Base-by-base conservation (phyloP, 2,888 invertebrate genomes). In the Alloscopus bannaensis region DNA sequence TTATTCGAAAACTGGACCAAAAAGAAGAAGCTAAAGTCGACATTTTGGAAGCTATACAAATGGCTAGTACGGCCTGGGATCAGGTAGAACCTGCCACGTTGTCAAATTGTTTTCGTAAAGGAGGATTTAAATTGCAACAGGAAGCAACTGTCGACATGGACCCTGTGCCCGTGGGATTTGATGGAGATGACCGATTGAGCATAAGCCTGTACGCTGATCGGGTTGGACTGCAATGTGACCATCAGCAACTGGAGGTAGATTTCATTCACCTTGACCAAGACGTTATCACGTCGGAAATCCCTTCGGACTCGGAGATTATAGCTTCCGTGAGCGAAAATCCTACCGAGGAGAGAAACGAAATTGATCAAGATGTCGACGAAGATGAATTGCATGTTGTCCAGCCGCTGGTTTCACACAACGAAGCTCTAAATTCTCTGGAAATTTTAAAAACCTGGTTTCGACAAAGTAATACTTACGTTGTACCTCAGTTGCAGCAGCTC, bases 51-150 rank as follows among this genome's bases (percentile, higher is more conserved):
- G 62, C 62, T 22, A 62, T 62, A 11, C 22, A 20, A 20, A 13
- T 62, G 20, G 13, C 42, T 3, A 36, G 8, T 22, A 40, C 3
- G 11, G 36, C 62, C 4, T 62, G 62, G 62, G n/a, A 36, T 6
- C 4, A 2, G 1, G 42, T 62, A 6, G 42, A 8, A 3, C 24
- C n/a, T 22, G 40, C 2, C 3, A 18, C n/a, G 8, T 42, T 62
- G 4, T 2, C 11, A 6, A 59, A 66, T 20, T 75, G 59, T 40
- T 75, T 75, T 47, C 55, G 57, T 29, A 75, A 75, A 20, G 22
- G 66, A 11, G 66, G 66, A 26, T 57, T 75, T 42, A 6, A 8
- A 8, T 8, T 31, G 11, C 11, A 28, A 24, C 11, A 13, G 18
- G 60, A n/a, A 31, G 36, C 60, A 16, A 24, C 6, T 3, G 29